Evolutionary conservation across 2,888 invertebrate genomes (phyloP).

Genomic region (Ochropleura leucogaster): DNA sequence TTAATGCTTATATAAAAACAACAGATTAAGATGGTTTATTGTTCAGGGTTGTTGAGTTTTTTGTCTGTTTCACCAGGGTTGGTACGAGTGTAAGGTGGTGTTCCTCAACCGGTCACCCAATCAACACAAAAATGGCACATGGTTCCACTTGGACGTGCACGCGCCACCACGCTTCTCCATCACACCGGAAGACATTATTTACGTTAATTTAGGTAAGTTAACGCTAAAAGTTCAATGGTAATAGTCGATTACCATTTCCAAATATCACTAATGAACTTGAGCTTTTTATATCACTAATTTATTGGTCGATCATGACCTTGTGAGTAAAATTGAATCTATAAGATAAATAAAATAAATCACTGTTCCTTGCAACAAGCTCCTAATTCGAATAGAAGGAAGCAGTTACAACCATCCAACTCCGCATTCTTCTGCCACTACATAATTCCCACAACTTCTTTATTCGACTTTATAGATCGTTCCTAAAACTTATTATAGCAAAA

Average conservation of each 20-base stretch:
- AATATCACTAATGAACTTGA: neutral
- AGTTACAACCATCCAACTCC: neutral
- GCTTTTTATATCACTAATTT: neutral
- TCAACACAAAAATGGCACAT: conserved; percentile 98
- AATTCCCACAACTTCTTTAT: neutral
- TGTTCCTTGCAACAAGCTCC: neutral
- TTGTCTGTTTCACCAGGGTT: conserved; percentile 90
- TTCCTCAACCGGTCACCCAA: conserved; percentile 98
- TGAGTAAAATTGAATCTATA: neutral
- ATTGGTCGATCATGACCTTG: neutral
- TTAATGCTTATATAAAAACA: neutral
- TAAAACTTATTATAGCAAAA: neutral
- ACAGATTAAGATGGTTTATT: neutral
- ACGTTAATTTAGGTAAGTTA: conserved; percentile 95
- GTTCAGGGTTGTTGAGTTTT: neutral
- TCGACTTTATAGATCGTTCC: neutral
- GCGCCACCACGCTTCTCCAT: conserved; percentile 98
- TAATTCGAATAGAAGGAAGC: neutral
- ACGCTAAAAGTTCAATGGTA: no score
- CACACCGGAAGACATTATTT: conserved; percentile 98
- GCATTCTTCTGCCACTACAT: neutral
- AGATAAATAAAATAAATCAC: neutral
- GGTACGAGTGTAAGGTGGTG: conserved; percentile 99
- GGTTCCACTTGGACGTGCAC: conserved; percentile 99
- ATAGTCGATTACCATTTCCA: neutral